These are phyloP conservation scores for Microdon myrmicae DNA, from an alignment of 2,888 invertebrate species.

Conservation along the genomic window DNA sequence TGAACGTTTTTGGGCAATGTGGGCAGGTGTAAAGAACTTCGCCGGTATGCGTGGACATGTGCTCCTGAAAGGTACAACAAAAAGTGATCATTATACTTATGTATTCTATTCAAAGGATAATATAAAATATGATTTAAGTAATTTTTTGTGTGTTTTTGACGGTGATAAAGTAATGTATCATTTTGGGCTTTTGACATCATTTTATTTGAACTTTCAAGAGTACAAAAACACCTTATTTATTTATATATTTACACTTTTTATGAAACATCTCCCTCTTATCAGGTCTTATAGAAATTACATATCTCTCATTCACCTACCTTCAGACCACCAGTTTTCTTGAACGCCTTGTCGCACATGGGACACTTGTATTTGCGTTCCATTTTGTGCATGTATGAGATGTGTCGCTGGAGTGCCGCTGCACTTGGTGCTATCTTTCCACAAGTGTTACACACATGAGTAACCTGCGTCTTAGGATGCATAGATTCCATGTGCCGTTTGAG, in stretches of 20 bases:
- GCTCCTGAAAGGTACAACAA: constrained; percentile 58
- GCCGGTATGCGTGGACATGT: constrained; percentile 62
- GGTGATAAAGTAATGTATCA: no score
- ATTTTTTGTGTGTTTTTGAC: no score
- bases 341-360: constrained; percentile 63
- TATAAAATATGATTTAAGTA: no score
- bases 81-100: no score
- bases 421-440: constrained; percentile 61
- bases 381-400: constrained; percentile 61
- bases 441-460: constrained; percentile 58
- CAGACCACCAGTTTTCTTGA: constrained; percentile 60
- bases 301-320: constrained; percentile 52
- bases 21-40: constrained; percentile 60
- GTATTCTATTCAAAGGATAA: no score
- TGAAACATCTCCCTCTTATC: no score
- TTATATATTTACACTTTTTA: no score
- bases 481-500: constrained; percentile 62
- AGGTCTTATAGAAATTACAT: no score
- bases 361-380: constrained; percentile 61
- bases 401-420: constrained; percentile 59
- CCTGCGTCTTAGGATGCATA: constrained; percentile 59
- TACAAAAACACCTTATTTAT: no score
- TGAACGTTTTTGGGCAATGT: constrained; percentile 62
- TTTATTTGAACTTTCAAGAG: no score
- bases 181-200: no score